Base-by-base conservation (phyloP, 1,140 invertebrate genomes). In the Drosophila saltans region DNA sequence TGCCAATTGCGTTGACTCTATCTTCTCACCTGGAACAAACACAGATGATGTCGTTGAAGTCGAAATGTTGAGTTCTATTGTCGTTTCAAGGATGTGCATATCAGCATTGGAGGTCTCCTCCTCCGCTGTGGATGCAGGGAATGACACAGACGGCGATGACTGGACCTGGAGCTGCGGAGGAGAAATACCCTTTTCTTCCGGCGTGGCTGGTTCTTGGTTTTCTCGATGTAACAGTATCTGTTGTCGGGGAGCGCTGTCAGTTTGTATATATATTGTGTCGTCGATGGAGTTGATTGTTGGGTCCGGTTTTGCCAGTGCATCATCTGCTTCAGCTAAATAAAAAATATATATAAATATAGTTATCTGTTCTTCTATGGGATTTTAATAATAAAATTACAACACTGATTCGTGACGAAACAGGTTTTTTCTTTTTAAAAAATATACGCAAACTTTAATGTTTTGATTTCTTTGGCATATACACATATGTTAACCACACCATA, bases 301-400 rank as follows among this genome's bases (percentile, higher is more conserved):
- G 28, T 21, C 21, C 40, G 62, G 7, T 63, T 69, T 69, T 36
- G 66, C 36, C n/a, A 24, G 43, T 59, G 55, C 80, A 80, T 82
- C 75, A 75, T 80, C 80, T 33, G 56, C 65, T 74, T 78, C 69
- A 21, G 64, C 74, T 80, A 40, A 16, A 60, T 24, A 43, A 58
- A 36, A n/a, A 1, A 55, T 60, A 36, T 10, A 10, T 48, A 30
- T 59, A 61, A 24, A 24, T 1, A 4, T 7, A 7, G 8, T 24
- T 16, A 24, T 16, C 21, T 36, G 33, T 36, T 36, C 6, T 48
- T 30, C 4, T 30, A 30, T 30, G 4, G 4, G 28, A 4, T 30
- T 30, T 2, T 16, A 16, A 16, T 16, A 16, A 16, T 16, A 16
- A 16, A 16, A 16, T 16, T 16, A 16, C 16, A 16, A 16, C 16